Evolutionary conservation across 2,113 vertebrate species (phyloP).

Genomic region (Leucopsar rothschildi): DNA sequence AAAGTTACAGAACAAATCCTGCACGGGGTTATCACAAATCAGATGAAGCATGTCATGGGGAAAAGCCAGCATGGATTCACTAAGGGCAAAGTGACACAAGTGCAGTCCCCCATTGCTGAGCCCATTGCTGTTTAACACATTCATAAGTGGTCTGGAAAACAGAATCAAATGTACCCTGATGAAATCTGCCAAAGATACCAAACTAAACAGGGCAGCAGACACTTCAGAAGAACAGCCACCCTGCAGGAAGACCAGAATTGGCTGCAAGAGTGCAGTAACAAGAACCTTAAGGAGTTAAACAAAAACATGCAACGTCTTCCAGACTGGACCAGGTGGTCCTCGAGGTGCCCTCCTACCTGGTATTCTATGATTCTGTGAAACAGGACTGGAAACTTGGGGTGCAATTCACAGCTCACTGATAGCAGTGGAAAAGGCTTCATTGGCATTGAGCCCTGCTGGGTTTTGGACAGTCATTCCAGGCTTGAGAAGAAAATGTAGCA

Average conservation of each 20-base stretch:
- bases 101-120: accelerated
- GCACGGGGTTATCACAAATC: not conserved
- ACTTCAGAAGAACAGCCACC: not conserved
- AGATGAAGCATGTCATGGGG: accelerated
- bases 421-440: not conserved
- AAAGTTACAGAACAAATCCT: not conserved
- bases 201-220: accelerated
- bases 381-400: not conserved
- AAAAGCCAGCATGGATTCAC: not conserved
- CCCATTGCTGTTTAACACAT: not conserved
- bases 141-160: not conserved
- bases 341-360: not conserved
- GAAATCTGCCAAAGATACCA: not conserved
- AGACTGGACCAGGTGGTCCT: not conserved
- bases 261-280: not conserved
- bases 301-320: not conserved
- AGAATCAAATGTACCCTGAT: not conserved
- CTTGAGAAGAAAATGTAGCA: not conserved
- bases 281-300: not conserved
- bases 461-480: not conserved
- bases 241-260: not conserved
- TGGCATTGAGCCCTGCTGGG: not conserved
- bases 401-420: not conserved
- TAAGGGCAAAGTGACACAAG: not conserved
- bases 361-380: not conserved